Evolutionary conservation across 2,113 vertebrate genomes (phyloP), one percentile per base, ranked within the genome.

Genomic region (Montifringilla adamsi): DNA sequence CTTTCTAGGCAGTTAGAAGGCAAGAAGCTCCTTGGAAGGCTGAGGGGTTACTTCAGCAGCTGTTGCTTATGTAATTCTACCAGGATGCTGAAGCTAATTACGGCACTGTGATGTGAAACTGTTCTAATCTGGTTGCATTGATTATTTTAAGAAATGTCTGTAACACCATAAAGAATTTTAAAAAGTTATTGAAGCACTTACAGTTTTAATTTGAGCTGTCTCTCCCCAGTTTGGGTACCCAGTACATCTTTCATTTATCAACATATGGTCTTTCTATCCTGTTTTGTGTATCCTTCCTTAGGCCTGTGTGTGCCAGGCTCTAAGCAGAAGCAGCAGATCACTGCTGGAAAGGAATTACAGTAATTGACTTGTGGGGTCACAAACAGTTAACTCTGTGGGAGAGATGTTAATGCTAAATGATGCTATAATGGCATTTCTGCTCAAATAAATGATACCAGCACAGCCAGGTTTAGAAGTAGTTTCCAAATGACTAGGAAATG

Each of bases 361-460:
- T 72, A 90, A 90, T 86, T 94, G 75, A 52, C 84, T 79, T 12
- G 62, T 68, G 58, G 63, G 74, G 84, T 81, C 66, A 80, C 63
- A 93, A 93, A 90, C 43, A 77, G 87, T 94, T 96, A 91, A 89
- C 66, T 94, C 91, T 43, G 88, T 80, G 46, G 90, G 90, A 88
- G 76, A 88, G 55, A 79, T 88, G 85, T 67, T 94, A 80, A 77
- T n/a, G 39, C 62, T 93, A 94, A 94, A 87, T 66, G 73, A 39
- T 66, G 58, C 33, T 76, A 26, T 76, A 76, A 85, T 89, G 78
- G 33, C 47, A 50, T 83, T 89, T 91, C 39, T 79, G 18, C 37
- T 90, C 58, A 76, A 85, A 75, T 75, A 84, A 84, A 78, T 56
- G 64, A 64, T 33, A 53, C 23, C 18, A 64, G 31, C 31, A 23